These are phyloP conservation scores for Austrofundulus limnaeus DNA, from an alignment of 2,113 vertebrate genomes.

Conservation along the genomic window DNA sequence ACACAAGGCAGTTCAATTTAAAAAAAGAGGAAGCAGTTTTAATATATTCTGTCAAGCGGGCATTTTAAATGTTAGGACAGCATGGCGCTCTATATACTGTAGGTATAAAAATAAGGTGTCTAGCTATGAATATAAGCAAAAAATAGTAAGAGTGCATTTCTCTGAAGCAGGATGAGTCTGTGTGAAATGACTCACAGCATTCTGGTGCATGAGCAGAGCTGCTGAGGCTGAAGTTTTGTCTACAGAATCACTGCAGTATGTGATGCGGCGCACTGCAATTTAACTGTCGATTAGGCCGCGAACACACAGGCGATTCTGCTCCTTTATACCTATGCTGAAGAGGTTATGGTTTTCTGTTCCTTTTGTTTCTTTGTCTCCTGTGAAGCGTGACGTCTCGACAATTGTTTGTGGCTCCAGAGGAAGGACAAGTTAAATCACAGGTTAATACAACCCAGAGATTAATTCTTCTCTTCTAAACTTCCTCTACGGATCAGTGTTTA, in stretches of 20 bases:
- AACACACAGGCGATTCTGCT: slow-evolving; percentile 37
- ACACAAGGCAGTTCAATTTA: neutral
- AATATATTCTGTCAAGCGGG: slow-evolving; percentile 29
- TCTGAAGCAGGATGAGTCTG: slow-evolving; percentile 48
- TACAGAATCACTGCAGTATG: slow-evolving; percentile 58
- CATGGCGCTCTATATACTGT: slow-evolving; percentile 21
- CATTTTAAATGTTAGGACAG: slow-evolving; percentile 41
- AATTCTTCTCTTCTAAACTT: neutral
- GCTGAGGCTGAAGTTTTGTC: slow-evolving; percentile 55
- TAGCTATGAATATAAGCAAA: slow-evolving; percentile 34
- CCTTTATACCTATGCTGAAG: slow-evolving; percentile 31
- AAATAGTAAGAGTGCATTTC: slow-evolving; percentile 43
- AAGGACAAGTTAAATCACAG: slow-evolving; percentile 17
- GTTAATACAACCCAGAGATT: neutral
- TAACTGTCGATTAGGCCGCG: slow-evolving; percentile 63
- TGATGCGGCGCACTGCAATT: slow-evolving; percentile 54
- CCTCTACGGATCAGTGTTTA: too few species aligned
- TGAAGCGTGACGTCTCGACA: slow-evolving; percentile 1
- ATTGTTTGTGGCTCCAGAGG: slow-evolving; percentile 10
- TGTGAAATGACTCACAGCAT: slow-evolving; percentile 50
- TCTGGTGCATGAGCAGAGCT: slow-evolving; percentile 54
- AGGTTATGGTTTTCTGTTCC: slow-evolving; percentile 27
- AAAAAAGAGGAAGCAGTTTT: neutral
- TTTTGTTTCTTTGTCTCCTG: slow-evolving; percentile 40
- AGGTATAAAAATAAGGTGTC: slow-evolving; percentile 33